Evolutionary conservation across 1,140 invertebrate genomes (phyloP).

Genomic region (Adelges cooleyi): DNA sequence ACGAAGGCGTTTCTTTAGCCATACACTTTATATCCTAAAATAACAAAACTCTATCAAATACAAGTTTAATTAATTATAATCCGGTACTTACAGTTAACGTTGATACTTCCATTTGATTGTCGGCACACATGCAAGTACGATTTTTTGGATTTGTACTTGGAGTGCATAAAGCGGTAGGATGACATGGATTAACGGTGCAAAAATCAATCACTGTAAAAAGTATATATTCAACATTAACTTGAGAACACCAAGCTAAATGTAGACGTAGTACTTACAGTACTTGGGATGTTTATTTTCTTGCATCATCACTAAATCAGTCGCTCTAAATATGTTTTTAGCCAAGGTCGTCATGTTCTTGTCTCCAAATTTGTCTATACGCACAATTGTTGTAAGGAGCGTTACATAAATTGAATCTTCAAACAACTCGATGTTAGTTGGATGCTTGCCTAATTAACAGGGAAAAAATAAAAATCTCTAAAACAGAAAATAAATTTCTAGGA

Average conservation of each 20-base stretch:
- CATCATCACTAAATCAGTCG: constrained; percentile 53
- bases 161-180: constrained; percentile 14
- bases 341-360: constrained; percentile 44
- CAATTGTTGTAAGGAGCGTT: constrained; percentile 43
- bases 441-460: constrained; percentile 37
- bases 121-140: constrained; percentile 27
- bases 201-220: constrained; percentile 3
- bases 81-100: background rate
- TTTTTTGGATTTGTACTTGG: background rate
- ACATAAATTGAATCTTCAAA: constrained; percentile 50
- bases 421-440: constrained; percentile 56
- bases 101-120: constrained; percentile 13
- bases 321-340: constrained; percentile 44
- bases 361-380: constrained; percentile 61
- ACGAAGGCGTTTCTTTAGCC: background rate
- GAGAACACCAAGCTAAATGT: too few relatives aligned
- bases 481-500: background rate
- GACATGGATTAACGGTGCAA: constrained; percentile 19
- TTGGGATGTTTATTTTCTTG: constrained; percentile 49
- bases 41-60: background rate
- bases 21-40: background rate
- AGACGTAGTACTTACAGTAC: background rate
- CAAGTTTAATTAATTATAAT: too few relatives aligned
- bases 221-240: background rate
- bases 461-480: background rate